A percentile compares a stretch with the other conserved stretches of the same genome.
Evolutionary conservation across 2,888 invertebrate species (phyloP).

Genomic region (Sphecodes monilicornis): DNA sequence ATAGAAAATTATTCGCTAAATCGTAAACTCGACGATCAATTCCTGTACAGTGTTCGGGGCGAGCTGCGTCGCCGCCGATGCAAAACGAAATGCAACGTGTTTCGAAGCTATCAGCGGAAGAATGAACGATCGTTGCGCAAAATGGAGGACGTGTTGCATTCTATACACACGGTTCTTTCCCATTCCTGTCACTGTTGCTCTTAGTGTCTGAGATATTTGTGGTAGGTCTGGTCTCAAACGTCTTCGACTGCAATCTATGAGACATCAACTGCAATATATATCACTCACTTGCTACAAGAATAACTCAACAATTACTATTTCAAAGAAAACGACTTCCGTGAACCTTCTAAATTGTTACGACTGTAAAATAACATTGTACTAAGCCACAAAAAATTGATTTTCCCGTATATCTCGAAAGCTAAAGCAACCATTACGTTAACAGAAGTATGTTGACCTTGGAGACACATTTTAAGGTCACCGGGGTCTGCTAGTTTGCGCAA

Average conservation of each 20-base stretch:
- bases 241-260: too few relatives aligned
- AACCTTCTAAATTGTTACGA: not conserved
- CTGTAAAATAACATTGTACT: not conserved
- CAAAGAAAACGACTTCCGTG: not conserved
- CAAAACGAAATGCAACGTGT: slow-evolving; percentile 14
- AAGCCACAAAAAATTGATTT: too few relatives aligned
- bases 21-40: slow-evolving; percentile 52
- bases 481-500: not conserved
- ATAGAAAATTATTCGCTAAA: slow-evolving; percentile 43
- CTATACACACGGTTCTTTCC: not conserved
- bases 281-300: too few relatives aligned
- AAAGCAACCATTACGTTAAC: not conserved
- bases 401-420: too few relatives aligned
- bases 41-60: slow-evolving; percentile 44
- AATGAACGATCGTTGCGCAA: not conserved
- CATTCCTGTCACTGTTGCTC: too few relatives aligned
- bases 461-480: not conserved
- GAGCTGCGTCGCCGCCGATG: slow-evolving; percentile 10
- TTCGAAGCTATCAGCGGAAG: slow-evolving; percentile 23
- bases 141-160: not conserved
- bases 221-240: too few relatives aligned
- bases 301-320: not conserved
- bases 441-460: not conserved
- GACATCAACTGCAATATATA: too few relatives aligned
- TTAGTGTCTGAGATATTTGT: too few relatives aligned